Percentiles rank a stretch among this genome's conserved stretches.
Conservation (phyloP, 2,113 vertebrate genomes). For the Nothoprocta pentlandii region DNA sequence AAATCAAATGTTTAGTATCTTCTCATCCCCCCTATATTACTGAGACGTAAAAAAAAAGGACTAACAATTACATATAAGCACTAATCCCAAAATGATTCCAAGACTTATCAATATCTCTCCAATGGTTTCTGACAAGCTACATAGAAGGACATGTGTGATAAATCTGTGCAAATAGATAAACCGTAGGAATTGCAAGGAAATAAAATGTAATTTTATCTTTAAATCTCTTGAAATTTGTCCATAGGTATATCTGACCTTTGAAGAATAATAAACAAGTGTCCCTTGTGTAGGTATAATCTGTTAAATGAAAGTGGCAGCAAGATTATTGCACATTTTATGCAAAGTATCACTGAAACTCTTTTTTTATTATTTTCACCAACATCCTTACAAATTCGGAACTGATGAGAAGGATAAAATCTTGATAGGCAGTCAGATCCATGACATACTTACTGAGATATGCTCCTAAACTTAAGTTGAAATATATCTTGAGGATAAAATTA, state of each 20-base stretch:
- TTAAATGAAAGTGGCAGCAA: not conserved
- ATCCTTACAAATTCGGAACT: not conserved
- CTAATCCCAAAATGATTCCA: not conserved
- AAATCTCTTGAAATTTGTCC: not conserved
- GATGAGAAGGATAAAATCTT: not conserved
- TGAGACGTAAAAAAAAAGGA: not conserved
- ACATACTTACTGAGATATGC: not conserved
- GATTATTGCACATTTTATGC: not conserved
- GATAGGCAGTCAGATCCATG: not conserved
- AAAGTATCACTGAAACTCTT: not conserved
- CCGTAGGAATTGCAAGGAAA: not conserved
- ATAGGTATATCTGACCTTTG: not conserved
- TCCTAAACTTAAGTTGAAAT: not conserved
- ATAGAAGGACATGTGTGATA: not conserved
- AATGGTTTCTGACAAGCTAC: not conserved
- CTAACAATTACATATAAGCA: not conserved
- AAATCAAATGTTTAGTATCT: not conserved
- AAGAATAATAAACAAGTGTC: not conserved
- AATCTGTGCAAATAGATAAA: not conserved
- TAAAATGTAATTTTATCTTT: not conserved
- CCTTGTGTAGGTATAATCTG: fast-evolving
- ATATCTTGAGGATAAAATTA: not conserved
- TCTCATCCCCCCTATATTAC: fast-evolving
- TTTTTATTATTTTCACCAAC: not conserved
- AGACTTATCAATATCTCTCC: not conserved